A percentile compares a stretch with the other conserved stretches of the same genome.
phyloP scores from a whole-genome alignment of 2,113 vertebrate genomes.

The Rattus rattus region DNA sequence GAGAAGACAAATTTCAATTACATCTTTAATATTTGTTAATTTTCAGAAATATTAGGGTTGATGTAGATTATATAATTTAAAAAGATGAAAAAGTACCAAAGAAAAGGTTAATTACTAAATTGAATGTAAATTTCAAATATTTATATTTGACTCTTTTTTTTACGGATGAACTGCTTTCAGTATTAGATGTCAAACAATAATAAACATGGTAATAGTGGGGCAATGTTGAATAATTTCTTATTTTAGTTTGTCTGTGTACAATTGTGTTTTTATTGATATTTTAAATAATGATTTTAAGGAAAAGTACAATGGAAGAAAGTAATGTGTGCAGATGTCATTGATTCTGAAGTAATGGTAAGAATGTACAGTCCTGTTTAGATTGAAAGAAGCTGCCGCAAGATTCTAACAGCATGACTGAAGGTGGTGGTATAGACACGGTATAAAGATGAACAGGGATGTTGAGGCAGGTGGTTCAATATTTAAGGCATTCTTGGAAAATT shows the following conservation, averaged over 20 bases:
- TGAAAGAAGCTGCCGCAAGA: too few species aligned
- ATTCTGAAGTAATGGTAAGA: neutral
- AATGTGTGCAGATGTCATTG: neutral
- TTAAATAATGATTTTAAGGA: neutral
- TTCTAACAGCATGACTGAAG: neutral
- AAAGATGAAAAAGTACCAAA: neutral
- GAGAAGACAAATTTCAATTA: neutral
- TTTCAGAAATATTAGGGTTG: neutral
- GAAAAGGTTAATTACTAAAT: neutral
- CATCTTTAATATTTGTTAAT: neutral
- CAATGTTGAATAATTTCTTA: neutral
- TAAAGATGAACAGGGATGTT: neutral
- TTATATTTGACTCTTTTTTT: neutral
- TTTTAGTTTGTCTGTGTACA: neutral
- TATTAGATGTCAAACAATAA: neutral
- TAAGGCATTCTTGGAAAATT: neutral
- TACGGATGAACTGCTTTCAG: neutral
- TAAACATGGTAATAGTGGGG: neutral
- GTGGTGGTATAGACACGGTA: too few species aligned
- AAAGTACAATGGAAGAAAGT: neutral
- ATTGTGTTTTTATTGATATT: neutral
- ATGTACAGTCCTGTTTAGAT: neutral
- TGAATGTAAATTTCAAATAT: neutral
- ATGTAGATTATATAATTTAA: neutral
- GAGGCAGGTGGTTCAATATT: neutral